Percentiles rank a stretch among this genome's conserved stretches.
Evolutionary conservation across 2,888 invertebrate species (phyloP).

Genomic region (Prosapia bicincta): DNA sequence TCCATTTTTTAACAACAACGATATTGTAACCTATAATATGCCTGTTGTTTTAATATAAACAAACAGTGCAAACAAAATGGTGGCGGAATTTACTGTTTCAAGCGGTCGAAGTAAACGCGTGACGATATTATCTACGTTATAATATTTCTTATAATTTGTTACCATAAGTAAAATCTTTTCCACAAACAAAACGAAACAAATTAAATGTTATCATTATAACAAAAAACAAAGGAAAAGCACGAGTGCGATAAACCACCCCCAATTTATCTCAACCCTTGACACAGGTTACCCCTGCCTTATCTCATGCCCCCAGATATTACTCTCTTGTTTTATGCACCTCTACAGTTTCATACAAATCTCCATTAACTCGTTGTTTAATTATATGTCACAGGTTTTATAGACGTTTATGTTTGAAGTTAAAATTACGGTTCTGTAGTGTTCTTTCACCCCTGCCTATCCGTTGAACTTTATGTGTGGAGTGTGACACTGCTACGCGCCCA

Average conservation of each 20-base stretch:
- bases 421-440: neutral
- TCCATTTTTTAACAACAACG: too few relatives aligned
- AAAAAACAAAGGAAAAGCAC: neutral
- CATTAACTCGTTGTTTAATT: neutral
- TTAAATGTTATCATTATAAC: neutral
- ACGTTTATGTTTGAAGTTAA: neutral
- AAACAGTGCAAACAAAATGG: too few relatives aligned
- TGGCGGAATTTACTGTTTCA: too few relatives aligned
- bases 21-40: too few relatives aligned
- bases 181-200: too few relatives aligned
- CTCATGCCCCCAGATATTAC: neutral
- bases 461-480: too few relatives aligned
- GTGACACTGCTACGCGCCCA: too few relatives aligned
- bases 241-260: neutral
- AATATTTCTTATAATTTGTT: too few relatives aligned
- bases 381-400: neutral
- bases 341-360: neutral
- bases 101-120: too few relatives aligned
- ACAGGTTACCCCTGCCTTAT: neutral
- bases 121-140: too few relatives aligned
- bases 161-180: too few relatives aligned
- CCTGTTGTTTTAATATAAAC: too few relatives aligned
- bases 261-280: neutral
- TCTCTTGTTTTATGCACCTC: neutral
- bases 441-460: neutral